phyloP scores from a whole-genome alignment of 2,797 vertebrate genomes.

The Psittacula echo region DNA sequence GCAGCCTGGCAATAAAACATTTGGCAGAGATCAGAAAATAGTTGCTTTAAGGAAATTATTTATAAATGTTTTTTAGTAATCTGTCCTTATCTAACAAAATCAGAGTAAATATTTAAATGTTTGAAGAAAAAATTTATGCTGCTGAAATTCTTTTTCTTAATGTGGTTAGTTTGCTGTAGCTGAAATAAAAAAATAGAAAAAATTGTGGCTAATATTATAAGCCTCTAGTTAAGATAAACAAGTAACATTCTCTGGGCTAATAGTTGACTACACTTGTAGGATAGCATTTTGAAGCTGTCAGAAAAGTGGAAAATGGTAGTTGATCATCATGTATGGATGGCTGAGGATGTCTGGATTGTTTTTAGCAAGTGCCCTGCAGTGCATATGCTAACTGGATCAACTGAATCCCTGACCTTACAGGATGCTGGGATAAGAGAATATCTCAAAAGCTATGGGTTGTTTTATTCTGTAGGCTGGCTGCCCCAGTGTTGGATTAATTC shows the following conservation, averaged over 20 bases:
- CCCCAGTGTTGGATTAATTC: neutral
- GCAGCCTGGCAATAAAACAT: neutral
- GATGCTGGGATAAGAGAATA: neutral
- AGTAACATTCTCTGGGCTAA: neutral
- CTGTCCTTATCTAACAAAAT: neutral
- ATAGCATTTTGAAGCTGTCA: conserved; percentile 5
- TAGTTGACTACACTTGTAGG: neutral
- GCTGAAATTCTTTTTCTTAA: neutral
- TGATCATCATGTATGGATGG: neutral
- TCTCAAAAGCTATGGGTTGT: neutral
- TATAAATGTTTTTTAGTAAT: neutral
- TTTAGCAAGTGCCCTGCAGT: neutral
- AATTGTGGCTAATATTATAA: neutral
- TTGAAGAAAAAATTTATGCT: neutral
- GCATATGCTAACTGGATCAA: neutral
- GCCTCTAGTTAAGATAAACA: neutral
- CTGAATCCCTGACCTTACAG: neutral
- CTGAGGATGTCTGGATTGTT: neutral
- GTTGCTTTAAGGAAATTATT: neutral
- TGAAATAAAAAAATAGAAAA: neutral
- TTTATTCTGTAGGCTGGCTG: neutral
- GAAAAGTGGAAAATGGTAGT: neutral
- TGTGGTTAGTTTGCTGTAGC: neutral
- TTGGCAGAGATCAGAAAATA: neutral
- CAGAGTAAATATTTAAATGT: conserved; percentile 3